These are phyloP conservation scores for rabbit (Oryctolagus cuniculus) DNA, from an alignment of 2,113 vertebrate genomes.

Conservation along the genomic window mOryCun1.1 NC_091445.1:39292001-39292500, in stretches of 20 bases:
- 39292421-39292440: constrained; percentile 84
- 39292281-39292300: neutral
- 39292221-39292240: neutral
- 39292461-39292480: constrained; percentile 90
- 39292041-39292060: fast-evolving
- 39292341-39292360: constrained; percentile 84
- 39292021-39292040: neutral
- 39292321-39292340: constrained; percentile 87
- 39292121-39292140: neutral
- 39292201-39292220: neutral
- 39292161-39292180: neutral
- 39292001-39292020: neutral
- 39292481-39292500: constrained; percentile 72
- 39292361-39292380: constrained; percentile 85
- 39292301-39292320: constrained; percentile 83
- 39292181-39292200: neutral
- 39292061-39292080: constrained; percentile 5
- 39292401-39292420: constrained; percentile 77
- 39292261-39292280: neutral
- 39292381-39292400: constrained; percentile 84
- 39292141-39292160: neutral
- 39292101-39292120: neutral
- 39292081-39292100: neutral
- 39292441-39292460: constrained; percentile 83
- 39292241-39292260: neutral